Conservation (phyloP, 2,797 vertebrate genomes). For the Sebastes itinus region DNA sequence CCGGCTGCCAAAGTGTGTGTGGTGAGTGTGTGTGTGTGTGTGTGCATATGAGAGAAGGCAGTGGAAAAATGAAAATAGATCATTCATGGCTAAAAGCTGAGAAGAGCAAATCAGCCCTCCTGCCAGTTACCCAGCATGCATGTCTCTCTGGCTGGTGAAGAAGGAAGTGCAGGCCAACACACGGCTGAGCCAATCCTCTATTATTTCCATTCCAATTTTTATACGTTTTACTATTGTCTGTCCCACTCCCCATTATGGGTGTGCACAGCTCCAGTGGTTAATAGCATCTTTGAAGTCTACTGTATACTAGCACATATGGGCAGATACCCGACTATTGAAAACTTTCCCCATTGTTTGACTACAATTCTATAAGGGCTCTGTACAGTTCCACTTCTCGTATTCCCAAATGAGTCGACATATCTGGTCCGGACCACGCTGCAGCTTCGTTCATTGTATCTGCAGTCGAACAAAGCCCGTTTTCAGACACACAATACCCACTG, state of each 20-base stretch:
- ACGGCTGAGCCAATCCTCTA: slow-evolving; percentile 55
- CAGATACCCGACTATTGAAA: slow-evolving; percentile 49
- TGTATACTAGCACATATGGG: slow-evolving; percentile 34
- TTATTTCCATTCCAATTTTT: slow-evolving; percentile 58
- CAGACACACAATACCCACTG: slow-evolving; percentile 51
- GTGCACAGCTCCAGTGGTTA: slow-evolving; percentile 40
- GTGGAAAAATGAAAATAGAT: slow-evolving; percentile 67
- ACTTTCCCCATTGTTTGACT: slow-evolving; percentile 61
- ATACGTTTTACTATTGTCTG: slow-evolving; percentile 57
- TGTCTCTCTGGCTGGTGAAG: slow-evolving; percentile 51
- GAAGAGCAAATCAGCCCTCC: slow-evolving; percentile 41
- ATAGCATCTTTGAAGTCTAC: slow-evolving; percentile 59
- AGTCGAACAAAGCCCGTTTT: slow-evolving; percentile 58
- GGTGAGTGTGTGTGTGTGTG: background rate
- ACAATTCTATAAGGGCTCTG: slow-evolving; percentile 33
- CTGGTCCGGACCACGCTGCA: slow-evolving; percentile 45
- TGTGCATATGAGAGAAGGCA: slow-evolving; percentile 7
- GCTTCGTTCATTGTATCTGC: slow-evolving; percentile 55
- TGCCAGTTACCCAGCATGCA: slow-evolving; percentile 66
- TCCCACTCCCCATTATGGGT: slow-evolving; percentile 38
- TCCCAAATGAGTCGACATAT: slow-evolving; percentile 63
- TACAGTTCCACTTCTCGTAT: slow-evolving; percentile 36
- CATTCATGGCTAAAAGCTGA: slow-evolving; percentile 65
- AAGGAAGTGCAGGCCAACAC: slow-evolving; percentile 44
- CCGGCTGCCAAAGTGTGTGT: background rate